Evolutionary conservation across 1,140 invertebrate species (phyloP), one percentile per base, ranked within the genome.

Genomic region (Nasonia vitripennis): DNA sequence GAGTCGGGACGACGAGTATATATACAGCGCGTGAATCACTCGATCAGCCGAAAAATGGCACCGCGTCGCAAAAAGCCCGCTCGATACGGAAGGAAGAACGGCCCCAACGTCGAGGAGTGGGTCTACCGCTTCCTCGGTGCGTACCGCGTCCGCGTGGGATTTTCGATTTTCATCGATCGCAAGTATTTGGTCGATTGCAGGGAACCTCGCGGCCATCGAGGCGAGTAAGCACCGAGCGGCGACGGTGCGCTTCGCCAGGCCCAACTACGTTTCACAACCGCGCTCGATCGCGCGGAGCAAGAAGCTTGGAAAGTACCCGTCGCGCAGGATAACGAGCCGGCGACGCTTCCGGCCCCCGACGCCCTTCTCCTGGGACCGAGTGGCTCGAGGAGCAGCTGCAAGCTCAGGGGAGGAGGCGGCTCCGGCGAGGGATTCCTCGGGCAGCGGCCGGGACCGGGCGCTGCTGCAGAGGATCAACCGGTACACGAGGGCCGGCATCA

Each of bases 71-170:
- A 17, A 55, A 55, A 55, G 11, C 17, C 51, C 51, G 17, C 51
- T 20, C 14, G 12, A 55, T 1, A 17, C 12, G 12, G 17, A 4
- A 67, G 10, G 2, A n/a, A 68, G 2, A 31, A 48, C 34, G 34
- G 67, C 3, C 0, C 34, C 20, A 34, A 74, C 31, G 45, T 75
- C 10, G 84, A 80, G 10, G 51, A 85, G 20, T 85, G 78, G 78
- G 48, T 85, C 17, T 62, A 81, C 75, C 48, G 78, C 10, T 85
- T 85, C 45, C 37, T 85, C 12, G 70, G 84, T 85, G 51, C 48
- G 67, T 62, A 31, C 7, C 27, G 6, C 17, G 34, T 37, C 3
- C 34, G 34, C 5, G 34, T 0, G 34, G 3, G 34, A 3, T 37
- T 37, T 37, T 37, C 34, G 34, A 37, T 6, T 37, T 37, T 37